Conservation (phyloP, 2,888 invertebrate species). For the Troides helena region DNA sequence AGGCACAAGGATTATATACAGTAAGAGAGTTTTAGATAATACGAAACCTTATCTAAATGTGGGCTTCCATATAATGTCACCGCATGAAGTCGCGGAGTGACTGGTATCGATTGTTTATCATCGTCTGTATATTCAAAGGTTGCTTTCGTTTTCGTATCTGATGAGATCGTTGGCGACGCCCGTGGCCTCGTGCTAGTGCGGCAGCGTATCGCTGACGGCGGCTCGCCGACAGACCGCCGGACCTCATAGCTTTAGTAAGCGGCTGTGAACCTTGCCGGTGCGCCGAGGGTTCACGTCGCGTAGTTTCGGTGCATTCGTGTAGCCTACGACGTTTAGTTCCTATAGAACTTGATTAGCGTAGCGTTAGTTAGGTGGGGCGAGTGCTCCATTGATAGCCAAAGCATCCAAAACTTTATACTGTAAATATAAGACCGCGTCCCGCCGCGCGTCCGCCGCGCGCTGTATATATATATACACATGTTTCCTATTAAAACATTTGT, state of each 20-base stretch:
- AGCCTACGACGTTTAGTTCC: slow-evolving; percentile 51
- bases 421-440: slow-evolving; percentile 53
- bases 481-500: slow-evolving; percentile 36
- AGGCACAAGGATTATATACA: neutral
- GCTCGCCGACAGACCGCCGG: too few species aligned
- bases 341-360: slow-evolving; percentile 48
- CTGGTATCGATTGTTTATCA: too few species aligned
- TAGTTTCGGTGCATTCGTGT: slow-evolving; percentile 41
- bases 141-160: too few species aligned
- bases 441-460: neutral
- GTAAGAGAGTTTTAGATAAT: neutral
- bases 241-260: slow-evolving; percentile 16
- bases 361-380: slow-evolving; percentile 42
- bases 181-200: too few species aligned
- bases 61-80: slow-evolving; percentile 28
- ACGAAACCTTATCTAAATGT: slow-evolving; percentile 5
- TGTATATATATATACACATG: slow-evolving; percentile 40
- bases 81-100: neutral
- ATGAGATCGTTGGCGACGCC: too few species aligned
- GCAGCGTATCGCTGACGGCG: too few species aligned
- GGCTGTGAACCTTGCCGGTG: slow-evolving; percentile 25
- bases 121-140: too few species aligned
- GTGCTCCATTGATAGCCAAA: slow-evolving; percentile 75
- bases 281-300: slow-evolving; percentile 23
- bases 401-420: slow-evolving; percentile 73